Base-by-base conservation (phyloP, 2,797 vertebrate genomes). In the Malurus leucopterus region DNA sequence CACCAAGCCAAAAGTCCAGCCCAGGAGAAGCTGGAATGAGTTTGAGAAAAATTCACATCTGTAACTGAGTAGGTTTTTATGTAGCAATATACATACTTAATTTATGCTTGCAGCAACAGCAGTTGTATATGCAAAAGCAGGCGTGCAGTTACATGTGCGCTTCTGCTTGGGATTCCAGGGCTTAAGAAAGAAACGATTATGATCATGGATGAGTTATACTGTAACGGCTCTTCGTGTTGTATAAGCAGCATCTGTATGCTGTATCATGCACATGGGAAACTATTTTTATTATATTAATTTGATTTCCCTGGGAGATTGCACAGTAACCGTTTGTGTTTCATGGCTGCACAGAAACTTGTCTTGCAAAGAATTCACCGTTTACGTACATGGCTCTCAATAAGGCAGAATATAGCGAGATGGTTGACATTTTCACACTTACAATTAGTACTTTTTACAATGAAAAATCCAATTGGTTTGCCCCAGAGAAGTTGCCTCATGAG, bases 141-240 rank as follows among this genome's bases (percentile, higher is more conserved):
- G 70, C 93, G 0, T 95, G 92, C 85, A 86, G 53, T 82, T 82
- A 93, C 92, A 93, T 89, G 93, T 88, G 44, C 47, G 15, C 69
- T 84, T 88, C 88, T 91, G 64, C 78, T 80, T 4, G 4, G 80
- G 89, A 80, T 92, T 93, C 94, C 89, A 93, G 81, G 55, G 51
- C 62, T 94, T 89, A 83, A 95, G 91, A 95, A 96, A 95, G 91
- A 86, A 87, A 71, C 0, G 88, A 93, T 95, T 92, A 92, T 91
- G 74, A 89, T 91, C 75, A 0, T 65, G 86, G 92, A 83, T 94
- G 85, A 91, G 78, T 89, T 86, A 75, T 54, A 40, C 81, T 80
- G 46, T 91, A 93, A 95, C 21, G 32, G 83, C 90, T 91, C 79
- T 93, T 58, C 49, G 57, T 57, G 47, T 90, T 93, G 89, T 90